Percentiles rank a stretch among this genome's conserved stretches.
phyloP scores from a whole-genome alignment of 2,113 vertebrate species.

The Ammodytes marinus region DNA sequence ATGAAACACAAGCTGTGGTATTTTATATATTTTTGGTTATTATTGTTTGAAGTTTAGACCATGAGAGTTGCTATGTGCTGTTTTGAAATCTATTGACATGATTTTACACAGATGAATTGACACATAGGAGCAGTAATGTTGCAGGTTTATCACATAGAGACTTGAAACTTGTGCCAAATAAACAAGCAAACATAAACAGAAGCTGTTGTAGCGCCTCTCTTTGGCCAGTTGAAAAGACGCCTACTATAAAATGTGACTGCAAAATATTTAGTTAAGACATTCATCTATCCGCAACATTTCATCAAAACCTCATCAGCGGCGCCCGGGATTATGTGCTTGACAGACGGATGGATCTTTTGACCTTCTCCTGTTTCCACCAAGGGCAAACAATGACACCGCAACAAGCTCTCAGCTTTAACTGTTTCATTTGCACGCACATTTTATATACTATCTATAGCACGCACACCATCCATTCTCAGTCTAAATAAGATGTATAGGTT shows the following conservation, averaged over 20 bases:
- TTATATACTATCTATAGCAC: too few relatives aligned
- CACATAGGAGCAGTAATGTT: neutral
- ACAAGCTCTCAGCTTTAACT: neutral
- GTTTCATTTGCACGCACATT: too few relatives aligned
- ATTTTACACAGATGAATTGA: neutral
- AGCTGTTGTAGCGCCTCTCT: neutral
- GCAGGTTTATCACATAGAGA: neutral
- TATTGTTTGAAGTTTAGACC: neutral
- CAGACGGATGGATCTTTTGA: too few relatives aligned
- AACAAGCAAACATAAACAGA: neutral
- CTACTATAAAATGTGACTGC: too few relatives aligned
- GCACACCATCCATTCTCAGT: neutral
- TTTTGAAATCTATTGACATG: neutral
- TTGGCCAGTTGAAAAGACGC: too few relatives aligned
- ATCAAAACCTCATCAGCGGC: neutral
- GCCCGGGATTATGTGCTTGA: neutral
- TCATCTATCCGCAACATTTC: neutral
- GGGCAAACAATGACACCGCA: neutral
- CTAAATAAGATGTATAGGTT: too few relatives aligned
- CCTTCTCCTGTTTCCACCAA: neutral
- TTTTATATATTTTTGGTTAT: neutral
- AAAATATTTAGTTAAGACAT: neutral
- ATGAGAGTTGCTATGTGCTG: neutral
- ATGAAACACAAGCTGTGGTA: neutral
- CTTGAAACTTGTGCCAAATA: neutral